Conservation (phyloP, 2,113 vertebrate species). For the Apodemus speciosus region DNA sequence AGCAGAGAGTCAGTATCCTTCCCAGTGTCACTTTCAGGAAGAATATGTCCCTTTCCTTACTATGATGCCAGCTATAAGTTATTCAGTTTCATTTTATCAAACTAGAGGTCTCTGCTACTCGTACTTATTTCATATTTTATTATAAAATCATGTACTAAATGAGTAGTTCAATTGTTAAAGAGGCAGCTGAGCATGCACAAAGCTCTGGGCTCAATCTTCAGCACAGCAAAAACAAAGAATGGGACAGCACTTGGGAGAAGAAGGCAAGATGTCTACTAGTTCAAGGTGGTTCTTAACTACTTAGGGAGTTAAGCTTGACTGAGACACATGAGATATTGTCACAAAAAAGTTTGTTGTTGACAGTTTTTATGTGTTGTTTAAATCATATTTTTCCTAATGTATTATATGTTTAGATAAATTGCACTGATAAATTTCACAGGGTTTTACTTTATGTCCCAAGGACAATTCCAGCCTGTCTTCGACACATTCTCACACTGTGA, state of each 20-base stretch:
- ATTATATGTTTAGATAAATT: neutral
- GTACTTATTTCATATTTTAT: neutral
- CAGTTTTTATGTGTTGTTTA: slow-evolving; percentile 10
- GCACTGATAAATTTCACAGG: neutral
- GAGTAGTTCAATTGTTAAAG: too few relatives aligned
- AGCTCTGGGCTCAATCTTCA: neutral
- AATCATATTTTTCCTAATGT: neutral
- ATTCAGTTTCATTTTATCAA: neutral
- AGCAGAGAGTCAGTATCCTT: neutral
- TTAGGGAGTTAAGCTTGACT: neutral
- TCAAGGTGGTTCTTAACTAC: neutral
- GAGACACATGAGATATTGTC: neutral
- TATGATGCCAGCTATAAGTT: neutral
- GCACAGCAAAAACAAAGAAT: neutral
- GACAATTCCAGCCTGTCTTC: neutral
- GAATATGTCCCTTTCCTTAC: too few relatives aligned
- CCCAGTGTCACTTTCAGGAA: neutral
- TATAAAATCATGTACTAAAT: neutral
- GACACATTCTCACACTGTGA: neutral
- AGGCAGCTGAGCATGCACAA: neutral
- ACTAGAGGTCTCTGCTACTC: neutral
- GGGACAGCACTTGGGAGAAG: neutral
- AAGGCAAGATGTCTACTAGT: too few relatives aligned
- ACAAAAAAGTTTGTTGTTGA: neutral
- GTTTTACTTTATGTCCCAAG: neutral